These are phyloP conservation scores for Porites australiensis DNA, from an alignment of 64 coral and sea anemone species.

Conservation along the genomic window DNA sequence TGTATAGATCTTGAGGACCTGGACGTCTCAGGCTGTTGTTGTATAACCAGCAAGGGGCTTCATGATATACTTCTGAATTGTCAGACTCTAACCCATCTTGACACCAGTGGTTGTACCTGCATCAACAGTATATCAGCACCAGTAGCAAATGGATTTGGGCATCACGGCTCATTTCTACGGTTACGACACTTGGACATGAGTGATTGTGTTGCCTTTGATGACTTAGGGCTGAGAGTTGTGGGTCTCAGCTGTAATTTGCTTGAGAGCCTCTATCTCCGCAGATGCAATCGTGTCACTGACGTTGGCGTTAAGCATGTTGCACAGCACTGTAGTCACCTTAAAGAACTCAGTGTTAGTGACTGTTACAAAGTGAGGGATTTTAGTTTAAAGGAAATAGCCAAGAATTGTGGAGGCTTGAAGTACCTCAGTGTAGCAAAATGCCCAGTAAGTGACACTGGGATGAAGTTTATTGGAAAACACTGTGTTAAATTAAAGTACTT, in stretches of 20 bases:
- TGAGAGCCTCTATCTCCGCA: conserved; percentile 87
- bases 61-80: conserved; percentile 90
- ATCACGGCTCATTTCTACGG: conserved; percentile 75
- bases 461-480: conserved; percentile 93
- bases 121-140: conserved; percentile 84
- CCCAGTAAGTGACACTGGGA: conserved; percentile 90
- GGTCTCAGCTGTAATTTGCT: conserved; percentile 82
- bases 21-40: conserved; percentile 89
- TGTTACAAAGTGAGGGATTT: conserved; percentile 99
- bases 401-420: conserved; percentile 70
- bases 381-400: conserved; percentile 96
- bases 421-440: conserved; percentile 97
- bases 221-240: conserved; percentile 91
- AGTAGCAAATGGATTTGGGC: conserved; percentile 80
- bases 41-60: conserved; percentile 94
- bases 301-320: conserved; percentile 96
- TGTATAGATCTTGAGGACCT: conserved; percentile 95
- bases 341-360: conserved; percentile 97
- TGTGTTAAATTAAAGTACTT: conserved; percentile 94
- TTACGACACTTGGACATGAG: conserved; percentile 86
- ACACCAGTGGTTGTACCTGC: conserved; percentile 92
- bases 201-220: conserved; percentile 99
- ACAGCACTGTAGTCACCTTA: conserved; percentile 80
- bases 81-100: conserved; percentile 65
- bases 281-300: conserved; percentile 92